A percentile compares a stretch with the other conserved stretches of the same genome.
Conservation (phyloP, 2,888 invertebrate genomes). For the Neoscelio sp. region DNA sequence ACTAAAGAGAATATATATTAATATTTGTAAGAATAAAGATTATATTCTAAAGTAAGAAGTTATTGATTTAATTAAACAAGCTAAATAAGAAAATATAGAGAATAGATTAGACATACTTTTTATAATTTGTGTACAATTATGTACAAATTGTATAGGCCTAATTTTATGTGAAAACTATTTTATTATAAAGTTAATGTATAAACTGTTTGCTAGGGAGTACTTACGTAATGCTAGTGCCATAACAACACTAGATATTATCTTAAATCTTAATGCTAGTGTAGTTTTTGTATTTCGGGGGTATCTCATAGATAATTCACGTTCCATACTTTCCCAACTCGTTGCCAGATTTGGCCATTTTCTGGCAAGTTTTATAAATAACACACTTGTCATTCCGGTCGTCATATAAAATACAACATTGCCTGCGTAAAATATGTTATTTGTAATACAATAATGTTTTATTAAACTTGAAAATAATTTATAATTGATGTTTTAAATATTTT, state of each 20-base stretch:
- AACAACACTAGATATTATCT: slow-evolving; percentile 82
- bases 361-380: slow-evolving; percentile 84
- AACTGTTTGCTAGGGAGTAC: slow-evolving; percentile 25
- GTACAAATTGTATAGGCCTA: no score
- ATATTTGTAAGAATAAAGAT: no score
- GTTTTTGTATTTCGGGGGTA: slow-evolving; percentile 70
- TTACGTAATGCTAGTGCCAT: slow-evolving; percentile 84
- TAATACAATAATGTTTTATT: background rate
- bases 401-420: slow-evolving; percentile 84
- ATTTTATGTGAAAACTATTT: no score
- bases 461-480: no score
- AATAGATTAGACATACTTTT: no score
- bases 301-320: slow-evolving; percentile 81
- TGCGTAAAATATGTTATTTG: slow-evolving; percentile 8
- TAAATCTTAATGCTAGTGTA: slow-evolving; percentile 81
- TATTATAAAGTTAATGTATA: no score
- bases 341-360: slow-evolving; percentile 84
- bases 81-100: no score
- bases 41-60: no score
- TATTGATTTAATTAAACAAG: no score
- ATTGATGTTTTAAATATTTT: no score
- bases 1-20: no score
- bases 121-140: no score
- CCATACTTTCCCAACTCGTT: slow-evolving; percentile 83
- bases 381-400: slow-evolving; percentile 84